A percentile compares a stretch with the other conserved stretches of the same genome.
phyloP scores from a whole-genome alignment of 2,797 vertebrate species.

The Oreonectes daqikongensis region DNA sequence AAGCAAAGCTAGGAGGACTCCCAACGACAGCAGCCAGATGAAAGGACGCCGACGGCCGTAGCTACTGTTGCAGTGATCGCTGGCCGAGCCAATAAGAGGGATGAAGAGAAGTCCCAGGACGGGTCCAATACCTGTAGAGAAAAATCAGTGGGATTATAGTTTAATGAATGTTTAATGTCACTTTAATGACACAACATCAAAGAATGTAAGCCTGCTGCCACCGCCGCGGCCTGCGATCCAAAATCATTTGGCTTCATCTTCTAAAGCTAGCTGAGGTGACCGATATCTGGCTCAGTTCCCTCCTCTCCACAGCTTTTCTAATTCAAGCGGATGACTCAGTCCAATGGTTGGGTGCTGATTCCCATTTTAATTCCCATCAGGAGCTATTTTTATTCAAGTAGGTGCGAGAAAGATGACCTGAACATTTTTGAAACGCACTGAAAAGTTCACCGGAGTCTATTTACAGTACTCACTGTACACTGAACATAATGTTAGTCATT shows the following conservation, averaged over 20 bases:
- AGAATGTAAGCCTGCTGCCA: not conserved
- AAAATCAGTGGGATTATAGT: not conserved
- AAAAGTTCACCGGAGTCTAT: slow-evolving; percentile 50
- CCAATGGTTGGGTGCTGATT: slow-evolving; percentile 44
- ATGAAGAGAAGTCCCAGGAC: slow-evolving; percentile 81
- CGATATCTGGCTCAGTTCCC: slow-evolving; percentile 32
- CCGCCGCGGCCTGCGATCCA: not conserved
- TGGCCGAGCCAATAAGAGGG: slow-evolving; percentile 83
- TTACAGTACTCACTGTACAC: slow-evolving; percentile 18
- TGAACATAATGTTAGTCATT: not conserved
- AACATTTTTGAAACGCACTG: slow-evolving; percentile 53
- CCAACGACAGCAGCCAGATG: slow-evolving; percentile 81
- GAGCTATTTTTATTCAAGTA: slow-evolving; percentile 53
- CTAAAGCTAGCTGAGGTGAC: slow-evolving; percentile 20
- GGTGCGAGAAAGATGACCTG: slow-evolving; percentile 45
- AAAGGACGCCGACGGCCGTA: slow-evolving; percentile 81
- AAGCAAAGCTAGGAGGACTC: slow-evolving; percentile 78
- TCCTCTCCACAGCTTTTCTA: slow-evolving; percentile 55
- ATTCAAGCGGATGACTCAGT: slow-evolving; percentile 57
- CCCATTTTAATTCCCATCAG: slow-evolving; percentile 46
- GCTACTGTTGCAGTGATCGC: slow-evolving; percentile 80
- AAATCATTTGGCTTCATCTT: slow-evolving; percentile 14
- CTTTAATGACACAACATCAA: not conserved
- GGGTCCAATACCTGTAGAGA: slow-evolving; percentile 76
- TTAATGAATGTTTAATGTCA: not conserved